Percentiles rank a stretch among this genome's conserved stretches.
Evolutionary conservation across 2,113 vertebrate genomes (phyloP).

Genomic region (Myotis brandtii): DNA sequence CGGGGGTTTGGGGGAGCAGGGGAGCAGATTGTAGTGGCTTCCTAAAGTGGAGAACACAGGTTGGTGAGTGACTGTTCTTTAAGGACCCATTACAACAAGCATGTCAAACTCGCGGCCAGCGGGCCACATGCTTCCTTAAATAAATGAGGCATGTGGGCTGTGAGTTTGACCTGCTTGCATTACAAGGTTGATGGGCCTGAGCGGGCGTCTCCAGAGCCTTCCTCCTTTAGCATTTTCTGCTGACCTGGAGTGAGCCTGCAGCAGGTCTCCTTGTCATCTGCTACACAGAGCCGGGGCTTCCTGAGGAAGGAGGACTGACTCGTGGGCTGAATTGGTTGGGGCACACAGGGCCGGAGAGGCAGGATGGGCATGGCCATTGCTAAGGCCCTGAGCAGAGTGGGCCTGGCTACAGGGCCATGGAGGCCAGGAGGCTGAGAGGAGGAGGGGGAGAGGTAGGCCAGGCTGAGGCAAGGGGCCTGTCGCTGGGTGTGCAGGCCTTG

Average conservation of each 20-base stretch:
- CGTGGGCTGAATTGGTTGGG: background rate
- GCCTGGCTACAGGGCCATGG: background rate
- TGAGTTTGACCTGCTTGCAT: no score
- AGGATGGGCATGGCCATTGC: background rate
- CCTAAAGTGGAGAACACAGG: background rate
- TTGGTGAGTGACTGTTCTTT: background rate
- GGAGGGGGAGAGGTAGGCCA: no score
- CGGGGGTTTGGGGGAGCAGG: background rate
- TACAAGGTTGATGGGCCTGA: fast-evolving
- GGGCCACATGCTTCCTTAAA: no score
- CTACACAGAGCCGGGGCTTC: background rate
- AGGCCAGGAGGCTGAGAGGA: background rate
- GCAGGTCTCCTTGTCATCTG: background rate
- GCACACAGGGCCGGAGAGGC: background rate
- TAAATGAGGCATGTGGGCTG: no score
- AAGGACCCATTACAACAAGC: background rate
- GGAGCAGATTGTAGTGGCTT: background rate
- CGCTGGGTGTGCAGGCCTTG: background rate
- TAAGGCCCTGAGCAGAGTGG: background rate
- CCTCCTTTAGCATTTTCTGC: background rate
- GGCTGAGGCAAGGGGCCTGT: background rate
- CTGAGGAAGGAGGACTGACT: background rate
- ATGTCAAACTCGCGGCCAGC: no score
- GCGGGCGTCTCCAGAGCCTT: background rate
- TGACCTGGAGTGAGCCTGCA: no score